Conservation (phyloP, 2,113 vertebrate species). For the Saimiri boliviensis region DNA sequence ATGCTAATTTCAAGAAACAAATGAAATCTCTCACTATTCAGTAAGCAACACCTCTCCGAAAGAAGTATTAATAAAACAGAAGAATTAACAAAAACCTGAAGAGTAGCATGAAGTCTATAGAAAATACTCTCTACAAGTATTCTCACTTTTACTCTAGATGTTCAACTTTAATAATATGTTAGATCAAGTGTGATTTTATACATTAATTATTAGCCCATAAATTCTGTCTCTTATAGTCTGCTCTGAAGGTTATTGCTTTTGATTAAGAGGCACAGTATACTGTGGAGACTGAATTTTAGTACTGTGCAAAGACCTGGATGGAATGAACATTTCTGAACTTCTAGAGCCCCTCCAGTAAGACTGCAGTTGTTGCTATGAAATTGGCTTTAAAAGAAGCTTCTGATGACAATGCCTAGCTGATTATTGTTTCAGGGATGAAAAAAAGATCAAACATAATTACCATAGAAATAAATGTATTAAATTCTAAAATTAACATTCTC, state of each 20-base stretch:
- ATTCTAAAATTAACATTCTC: slow-evolving; percentile 22
- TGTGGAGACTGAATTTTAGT: neutral
- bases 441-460: neutral
- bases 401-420: neutral
- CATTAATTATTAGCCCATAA: neutral
- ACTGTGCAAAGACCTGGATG: neutral
- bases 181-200: neutral
- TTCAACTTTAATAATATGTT: neutral
- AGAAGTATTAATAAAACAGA: neutral
- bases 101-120: neutral
- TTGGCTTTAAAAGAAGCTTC: neutral
- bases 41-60: neutral
- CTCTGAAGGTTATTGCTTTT: neutral
- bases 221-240: neutral
- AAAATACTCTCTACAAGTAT: neutral
- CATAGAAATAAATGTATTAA: slow-evolving; percentile 51
- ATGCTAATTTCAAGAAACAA: slow-evolving; percentile 16
- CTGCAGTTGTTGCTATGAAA: neutral
- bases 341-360: neutral
- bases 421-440: neutral
- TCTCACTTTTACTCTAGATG: neutral
- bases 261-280: neutral
- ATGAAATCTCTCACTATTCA: neutral
- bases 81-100: neutral
- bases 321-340: neutral